phyloP scores from a whole-genome alignment of 1,140 invertebrate species.

The Papilio helenus region DNA sequence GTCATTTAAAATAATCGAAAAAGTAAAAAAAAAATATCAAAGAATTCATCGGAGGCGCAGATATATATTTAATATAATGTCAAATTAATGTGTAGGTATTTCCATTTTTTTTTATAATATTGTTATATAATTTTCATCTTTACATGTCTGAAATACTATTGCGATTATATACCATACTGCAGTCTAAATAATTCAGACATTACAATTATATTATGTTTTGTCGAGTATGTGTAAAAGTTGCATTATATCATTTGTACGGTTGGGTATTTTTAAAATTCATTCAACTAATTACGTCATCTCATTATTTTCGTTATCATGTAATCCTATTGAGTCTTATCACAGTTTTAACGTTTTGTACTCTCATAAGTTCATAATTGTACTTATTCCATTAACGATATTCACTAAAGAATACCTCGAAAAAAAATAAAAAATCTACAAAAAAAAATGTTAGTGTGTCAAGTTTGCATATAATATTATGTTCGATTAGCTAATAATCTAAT shows the following conservation, averaged over 20 bases:
- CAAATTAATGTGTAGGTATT: conserved; percentile 74
- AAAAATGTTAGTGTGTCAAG: conserved; percentile 70
- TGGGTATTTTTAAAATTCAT: conserved; percentile 74
- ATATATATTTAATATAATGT: conserved; percentile 76
- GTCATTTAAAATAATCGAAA: conserved; percentile 75
- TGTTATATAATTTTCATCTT: conserved; percentile 55
- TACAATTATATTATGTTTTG: conserved; percentile 41
- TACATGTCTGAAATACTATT: conserved; percentile 51
- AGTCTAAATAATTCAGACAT: conserved; percentile 52
- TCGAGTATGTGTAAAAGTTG: conserved; percentile 51
- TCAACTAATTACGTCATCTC: conserved; percentile 65
- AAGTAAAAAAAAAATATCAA: conserved; percentile 69
- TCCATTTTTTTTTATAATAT: conserved; percentile 64
- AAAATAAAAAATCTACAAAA: conserved; percentile 70
- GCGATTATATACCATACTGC: conserved; percentile 40
- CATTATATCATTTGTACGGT: conserved; percentile 59
- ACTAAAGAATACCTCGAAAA: conserved; percentile 76
- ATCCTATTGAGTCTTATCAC: conserved; percentile 53
- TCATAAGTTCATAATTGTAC: conserved; percentile 80
- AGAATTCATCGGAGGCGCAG: conserved; percentile 63
- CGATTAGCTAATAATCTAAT: conserved; percentile 79
- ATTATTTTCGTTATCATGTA: conserved; percentile 66
- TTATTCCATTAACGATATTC: conserved; percentile 81
- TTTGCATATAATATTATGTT: conserved; percentile 81
- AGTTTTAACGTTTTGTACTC: conserved; percentile 65